Base-by-base conservation (phyloP, 2,888 invertebrate species). In the Eristalis tenax region DNA sequence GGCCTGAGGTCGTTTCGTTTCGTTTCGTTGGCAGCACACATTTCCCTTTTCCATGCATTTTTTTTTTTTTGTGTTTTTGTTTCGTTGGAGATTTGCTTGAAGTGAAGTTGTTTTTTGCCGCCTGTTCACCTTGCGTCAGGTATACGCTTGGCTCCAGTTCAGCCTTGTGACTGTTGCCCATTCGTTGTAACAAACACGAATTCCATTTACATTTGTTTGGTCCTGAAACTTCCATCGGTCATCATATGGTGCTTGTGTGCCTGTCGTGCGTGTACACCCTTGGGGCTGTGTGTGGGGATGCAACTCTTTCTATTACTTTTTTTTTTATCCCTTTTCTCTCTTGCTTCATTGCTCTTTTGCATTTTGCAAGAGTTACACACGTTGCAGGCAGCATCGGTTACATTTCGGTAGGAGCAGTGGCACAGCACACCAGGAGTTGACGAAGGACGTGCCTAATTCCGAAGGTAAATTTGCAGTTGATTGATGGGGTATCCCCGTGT, bases 391-490 rank as follows among this genome's bases (percentile, higher is more conserved):
- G 75, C 78, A 82, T 82, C 70, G 71, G 82, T 77, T 82, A 86
- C 81, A 82, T 69, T 73, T 80, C 71, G 69, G 64, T 32, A 38
- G 73, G 73, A 69, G 57, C n/a, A 81, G 61, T 23, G 68, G 50
- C 22, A 32, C 15, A 56, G 28, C 11, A 61, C 23, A 22, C 18
- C 28, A 35, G 43, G 50, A 40, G 56, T 43, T 64, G 65, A 57
- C 32, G 56, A 78, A 78, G 76, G 71, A 87, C 87, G 87, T 83
- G 79, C 73, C 79, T 76, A 65, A 64, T 87, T 87, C 64, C 73
- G 79, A 80, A 87, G 83, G 87, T 87, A 87, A 83, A 87, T 87
- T 86, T 83, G 83, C 61, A 73, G 63, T 83, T 87, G 87, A 87
- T 83, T 87, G 87, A 87, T 87, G 87, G 87, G 71, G 64, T 76